A percentile compares a stretch with the other conserved stretches of the same genome.
Conservation (phyloP, 2,888 invertebrate species). For the Phanerotoma sp. region DNA sequence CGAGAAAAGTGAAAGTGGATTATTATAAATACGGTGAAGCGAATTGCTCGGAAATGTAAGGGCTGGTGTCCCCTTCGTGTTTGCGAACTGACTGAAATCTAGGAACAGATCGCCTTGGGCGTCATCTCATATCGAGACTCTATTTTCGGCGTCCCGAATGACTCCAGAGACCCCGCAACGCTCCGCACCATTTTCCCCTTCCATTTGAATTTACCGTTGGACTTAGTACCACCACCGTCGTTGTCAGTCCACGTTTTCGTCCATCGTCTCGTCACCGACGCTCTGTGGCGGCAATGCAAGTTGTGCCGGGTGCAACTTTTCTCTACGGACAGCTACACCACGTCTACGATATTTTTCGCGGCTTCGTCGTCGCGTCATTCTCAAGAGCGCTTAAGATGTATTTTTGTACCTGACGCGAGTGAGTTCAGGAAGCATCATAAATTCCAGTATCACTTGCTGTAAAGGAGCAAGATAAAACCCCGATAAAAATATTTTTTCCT, state of each 20-base stretch:
- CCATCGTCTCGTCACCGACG: constrained; percentile 23
- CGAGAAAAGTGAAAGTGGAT: neutral
- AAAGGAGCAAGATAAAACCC: too few species aligned
- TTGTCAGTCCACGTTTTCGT: constrained; percentile 29
- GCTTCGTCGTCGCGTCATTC: constrained; percentile 14
- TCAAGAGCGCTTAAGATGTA: constrained; percentile 18
- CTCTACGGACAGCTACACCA: constrained; percentile 26
- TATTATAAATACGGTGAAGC: neutral
- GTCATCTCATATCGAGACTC: constrained; percentile 56
- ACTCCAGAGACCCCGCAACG: constrained; percentile 48
- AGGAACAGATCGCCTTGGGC: constrained; percentile 55
- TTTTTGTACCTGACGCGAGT: constrained; percentile 28
- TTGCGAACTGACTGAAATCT: constrained; percentile 58
- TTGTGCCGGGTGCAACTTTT: constrained; percentile 58
- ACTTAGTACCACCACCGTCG: constrained; percentile 27
- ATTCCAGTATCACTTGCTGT: constrained; percentile 13
- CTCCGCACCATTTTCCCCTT: constrained; percentile 28
- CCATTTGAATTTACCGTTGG: constrained; percentile 22
- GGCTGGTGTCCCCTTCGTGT: constrained; percentile 51
- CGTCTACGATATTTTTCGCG: constrained; percentile 28
- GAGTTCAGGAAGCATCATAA: constrained; percentile 8
- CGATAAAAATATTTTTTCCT: too few species aligned
- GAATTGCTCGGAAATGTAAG: constrained; percentile 26
- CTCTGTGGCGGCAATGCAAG: constrained; percentile 33
- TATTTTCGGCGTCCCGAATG: constrained; percentile 57